These are phyloP conservation scores for Thymallus thymallus DNA, from an alignment of 2,113 vertebrate species.

Conservation along the genomic window DNA sequence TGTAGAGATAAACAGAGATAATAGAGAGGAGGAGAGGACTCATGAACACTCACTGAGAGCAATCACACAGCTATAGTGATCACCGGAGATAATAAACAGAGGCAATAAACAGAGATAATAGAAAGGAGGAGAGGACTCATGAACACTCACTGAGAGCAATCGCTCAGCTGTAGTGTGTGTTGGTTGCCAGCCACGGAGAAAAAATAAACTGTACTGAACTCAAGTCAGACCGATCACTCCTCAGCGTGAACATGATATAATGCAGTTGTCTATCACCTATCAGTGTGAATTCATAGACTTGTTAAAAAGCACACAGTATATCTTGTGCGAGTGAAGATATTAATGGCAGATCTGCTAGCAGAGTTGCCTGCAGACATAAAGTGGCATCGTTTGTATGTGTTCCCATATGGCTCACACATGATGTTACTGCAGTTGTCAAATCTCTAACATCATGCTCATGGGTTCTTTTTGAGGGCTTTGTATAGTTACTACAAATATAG, in stretches of 20 bases:
- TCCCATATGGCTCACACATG: constrained; percentile 46
- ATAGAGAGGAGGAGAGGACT: background rate
- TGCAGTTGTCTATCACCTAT: too few relatives aligned
- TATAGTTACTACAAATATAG: background rate
- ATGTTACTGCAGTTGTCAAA: background rate
- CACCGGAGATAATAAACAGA: too few relatives aligned
- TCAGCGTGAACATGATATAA: too few relatives aligned
- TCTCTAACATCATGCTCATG: background rate
- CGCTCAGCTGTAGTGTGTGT: background rate
- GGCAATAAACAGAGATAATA: background rate
- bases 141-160: background rate
- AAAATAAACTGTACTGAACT: background rate
- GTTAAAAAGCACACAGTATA: background rate
- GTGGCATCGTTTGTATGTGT: background rate
- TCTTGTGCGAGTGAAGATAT: background rate
- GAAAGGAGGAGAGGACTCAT: background rate
- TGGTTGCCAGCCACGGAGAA: background rate
- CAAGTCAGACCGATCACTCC: background rate
- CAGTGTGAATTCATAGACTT: background rate
- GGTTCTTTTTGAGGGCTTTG: background rate
- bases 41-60: background rate
- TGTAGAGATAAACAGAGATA: background rate
- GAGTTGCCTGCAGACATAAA: background rate
- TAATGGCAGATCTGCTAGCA: background rate
- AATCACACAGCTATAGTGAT: too few relatives aligned